Conservation (phyloP, 2,888 invertebrate genomes). For the Noctua janthina region DNA sequence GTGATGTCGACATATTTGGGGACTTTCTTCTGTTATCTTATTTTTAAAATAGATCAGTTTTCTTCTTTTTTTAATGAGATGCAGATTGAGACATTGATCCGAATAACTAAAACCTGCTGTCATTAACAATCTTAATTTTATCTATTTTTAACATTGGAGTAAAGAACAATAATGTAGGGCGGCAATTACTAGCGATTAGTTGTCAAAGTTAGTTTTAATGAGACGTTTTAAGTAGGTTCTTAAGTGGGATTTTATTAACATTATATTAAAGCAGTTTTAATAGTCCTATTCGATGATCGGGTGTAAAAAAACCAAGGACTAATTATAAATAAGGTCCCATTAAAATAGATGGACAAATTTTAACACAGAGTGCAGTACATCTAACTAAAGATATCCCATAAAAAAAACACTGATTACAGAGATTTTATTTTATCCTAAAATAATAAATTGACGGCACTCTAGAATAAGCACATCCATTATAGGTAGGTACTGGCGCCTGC, state of each 20-base stretch:
- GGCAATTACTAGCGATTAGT: background rate
- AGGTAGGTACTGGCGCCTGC: no score
- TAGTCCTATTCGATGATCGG: background rate
- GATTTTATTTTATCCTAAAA: no score
- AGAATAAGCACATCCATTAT: no score
- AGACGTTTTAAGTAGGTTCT: background rate
- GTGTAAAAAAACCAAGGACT: background rate
- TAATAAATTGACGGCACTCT: no score
- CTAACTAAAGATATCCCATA: no score
- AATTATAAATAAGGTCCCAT: background rate
- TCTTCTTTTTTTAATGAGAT: background rate
- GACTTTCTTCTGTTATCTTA: background rate
- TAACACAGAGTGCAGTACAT: no score
- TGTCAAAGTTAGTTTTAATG: slow-evolving; percentile 16
- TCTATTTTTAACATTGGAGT: background rate
- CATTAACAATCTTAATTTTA: background rate
- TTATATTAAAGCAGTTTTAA: slow-evolving; percentile 2
- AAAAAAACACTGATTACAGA: no score
- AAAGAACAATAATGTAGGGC: background rate
- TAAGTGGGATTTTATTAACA: slow-evolving; percentile 7
- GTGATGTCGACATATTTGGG: background rate
- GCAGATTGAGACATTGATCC: no score
- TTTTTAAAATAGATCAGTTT: background rate
- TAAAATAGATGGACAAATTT: no score
- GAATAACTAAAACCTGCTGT: background rate